Base-by-base conservation (phyloP, 2,113 vertebrate species). In the Alaudala cheleensis region DNA sequence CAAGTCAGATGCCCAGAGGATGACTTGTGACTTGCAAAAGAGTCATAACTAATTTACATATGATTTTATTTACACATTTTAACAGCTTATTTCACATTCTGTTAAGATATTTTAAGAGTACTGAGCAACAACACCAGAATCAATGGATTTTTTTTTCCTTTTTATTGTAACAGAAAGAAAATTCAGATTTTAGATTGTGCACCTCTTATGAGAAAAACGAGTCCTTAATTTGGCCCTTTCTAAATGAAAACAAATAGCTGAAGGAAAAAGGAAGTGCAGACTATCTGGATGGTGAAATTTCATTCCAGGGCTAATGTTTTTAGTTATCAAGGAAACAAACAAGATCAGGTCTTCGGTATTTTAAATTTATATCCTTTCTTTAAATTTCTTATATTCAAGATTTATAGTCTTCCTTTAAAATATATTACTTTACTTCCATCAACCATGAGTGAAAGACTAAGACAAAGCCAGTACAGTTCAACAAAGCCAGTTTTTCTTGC, bases 261-360 rank as follows among this genome's bases (percentile, higher is more conserved):
- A 61, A 85, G 37, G 66, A 64, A 92, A 74, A 92, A 74, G 51
- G 67, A 92, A 74, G 28, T n/a, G 4, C 24, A 93, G 82, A 15
- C 34, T 77, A 23, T 51, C 54, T 0, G 0, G 71, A 86, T 82
- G 69, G 31, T 34, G 39, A 80, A 87, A 86, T 81, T 92, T 14
- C 25, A 64, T 94, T 31, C 67, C 12, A 14, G 25, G 5, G 39
- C 25, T 78, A 73, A 66, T 74, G 71, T 61, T 73, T 85, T 73
- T 53, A 40, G 49, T 79, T 87, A 88, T 90, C 44, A 50, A 80
- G 58, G 67, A 90, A 73, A 9, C 13, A 83, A 77, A 83, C 2
- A 11, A 69, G 42, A 73, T 87, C 67, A 89, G 37, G 20, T 42
- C n/a, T 74, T 93, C 21, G 40, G 3, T 71, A 58, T 83, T 91